Percentiles rank a stretch among this genome's conserved stretches.
Evolutionary conservation across 2,888 invertebrate species (phyloP).

Genomic region (Spilarctia lutea): DNA sequence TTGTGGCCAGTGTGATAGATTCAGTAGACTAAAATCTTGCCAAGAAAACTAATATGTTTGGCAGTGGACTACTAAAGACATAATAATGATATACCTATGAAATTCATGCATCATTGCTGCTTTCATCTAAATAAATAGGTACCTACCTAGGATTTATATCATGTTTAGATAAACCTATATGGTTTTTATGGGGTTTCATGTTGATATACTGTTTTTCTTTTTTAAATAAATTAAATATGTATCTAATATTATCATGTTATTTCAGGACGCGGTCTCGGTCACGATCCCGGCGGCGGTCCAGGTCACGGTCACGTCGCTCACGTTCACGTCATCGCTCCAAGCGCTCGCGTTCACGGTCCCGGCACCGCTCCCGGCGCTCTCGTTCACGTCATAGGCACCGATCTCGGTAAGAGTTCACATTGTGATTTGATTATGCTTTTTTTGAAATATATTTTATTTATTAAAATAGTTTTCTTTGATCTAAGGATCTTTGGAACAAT

Average conservation of each 20-base stretch:
- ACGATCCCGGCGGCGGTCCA: conserved; percentile 85
- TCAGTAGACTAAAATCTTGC: too few relatives aligned
- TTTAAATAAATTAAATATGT: too few relatives aligned
- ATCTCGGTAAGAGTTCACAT: conserved; percentile 71
- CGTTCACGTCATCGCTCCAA: conserved; percentile 86
- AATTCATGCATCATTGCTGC: background rate
- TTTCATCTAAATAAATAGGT: background rate
- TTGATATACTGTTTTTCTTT: too few relatives aligned
- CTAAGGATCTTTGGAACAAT: background rate
- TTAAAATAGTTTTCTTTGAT: background rate
- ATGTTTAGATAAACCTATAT: too few relatives aligned
- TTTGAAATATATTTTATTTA: background rate
- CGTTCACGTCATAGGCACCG: conserved; percentile 85
- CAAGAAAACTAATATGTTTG: too few relatives aligned
- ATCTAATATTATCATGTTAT: conserved; percentile 5
- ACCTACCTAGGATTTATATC: too few relatives aligned
- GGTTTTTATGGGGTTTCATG: too few relatives aligned
- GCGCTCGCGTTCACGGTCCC: conserved; percentile 85
- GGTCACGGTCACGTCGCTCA: conserved; percentile 89
- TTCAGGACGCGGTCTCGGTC: conserved; percentile 85
- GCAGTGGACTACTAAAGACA: too few relatives aligned
- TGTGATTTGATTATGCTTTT: background rate
- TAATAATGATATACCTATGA: background rate
- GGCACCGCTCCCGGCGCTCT: conserved; percentile 88
- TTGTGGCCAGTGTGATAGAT: too few relatives aligned